Evolutionary conservation across 2,888 invertebrate species (phyloP).

Genomic region (Mermis nigrescens): DNA sequence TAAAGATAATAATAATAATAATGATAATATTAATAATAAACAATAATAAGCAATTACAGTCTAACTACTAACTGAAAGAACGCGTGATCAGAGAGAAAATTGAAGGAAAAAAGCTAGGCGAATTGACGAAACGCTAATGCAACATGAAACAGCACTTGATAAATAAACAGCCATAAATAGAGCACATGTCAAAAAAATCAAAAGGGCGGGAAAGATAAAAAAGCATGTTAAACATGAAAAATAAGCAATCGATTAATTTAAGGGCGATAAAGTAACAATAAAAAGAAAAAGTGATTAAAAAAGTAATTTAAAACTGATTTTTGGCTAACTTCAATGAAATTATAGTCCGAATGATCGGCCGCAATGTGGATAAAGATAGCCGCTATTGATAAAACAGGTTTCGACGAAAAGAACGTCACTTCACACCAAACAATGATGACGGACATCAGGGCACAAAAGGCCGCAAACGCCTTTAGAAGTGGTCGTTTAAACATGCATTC

Average conservation of each 20-base stretch:
- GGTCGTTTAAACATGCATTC: slow-evolving; percentile 62
- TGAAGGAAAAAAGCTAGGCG: too few relatives aligned
- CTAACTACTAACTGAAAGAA: too few relatives aligned
- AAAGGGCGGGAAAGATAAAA: too few relatives aligned
- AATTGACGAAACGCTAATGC: too few relatives aligned
- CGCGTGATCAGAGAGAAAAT: too few relatives aligned
- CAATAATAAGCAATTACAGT: too few relatives aligned
- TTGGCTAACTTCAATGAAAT: slow-evolving; percentile 60
- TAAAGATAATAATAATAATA: too few relatives aligned
- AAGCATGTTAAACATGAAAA: background rate
- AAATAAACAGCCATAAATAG: too few relatives aligned
- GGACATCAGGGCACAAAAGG: slow-evolving; percentile 53
- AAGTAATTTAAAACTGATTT: background rate
- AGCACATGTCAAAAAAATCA: too few relatives aligned
- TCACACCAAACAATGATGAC: slow-evolving; percentile 95
- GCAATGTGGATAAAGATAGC: slow-evolving; percentile 75
- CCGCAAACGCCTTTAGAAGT: slow-evolving; percentile 47
- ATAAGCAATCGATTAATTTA: background rate
- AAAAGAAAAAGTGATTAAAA: background rate
- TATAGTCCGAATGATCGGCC: slow-evolving; percentile 62
- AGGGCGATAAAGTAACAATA: too few relatives aligned
- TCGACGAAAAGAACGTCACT: slow-evolving; percentile 80
- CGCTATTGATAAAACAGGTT: slow-evolving; percentile 80
- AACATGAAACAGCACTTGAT: too few relatives aligned
- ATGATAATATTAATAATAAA: too few relatives aligned